These are phyloP conservation scores for Dermolepida albohirtum DNA, from an alignment of 2,888 invertebrate species.

Conservation along the genomic window DNA sequence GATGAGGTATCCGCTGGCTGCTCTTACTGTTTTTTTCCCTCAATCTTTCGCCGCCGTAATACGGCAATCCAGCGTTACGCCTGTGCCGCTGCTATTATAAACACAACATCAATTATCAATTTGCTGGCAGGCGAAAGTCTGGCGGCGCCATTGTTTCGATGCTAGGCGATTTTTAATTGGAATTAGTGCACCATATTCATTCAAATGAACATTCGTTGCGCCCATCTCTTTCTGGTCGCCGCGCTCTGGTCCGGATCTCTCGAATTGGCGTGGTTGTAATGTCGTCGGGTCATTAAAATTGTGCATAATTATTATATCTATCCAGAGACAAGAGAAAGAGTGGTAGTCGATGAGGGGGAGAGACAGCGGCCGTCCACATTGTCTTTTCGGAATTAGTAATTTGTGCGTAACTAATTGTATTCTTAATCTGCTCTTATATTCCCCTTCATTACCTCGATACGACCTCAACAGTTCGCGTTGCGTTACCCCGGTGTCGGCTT, in stretches of 20 bases:
- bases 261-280: conserved; percentile 10
- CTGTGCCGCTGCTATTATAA: conserved; percentile 61
- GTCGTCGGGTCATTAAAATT: conserved; percentile 62
- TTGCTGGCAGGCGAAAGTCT: conserved; percentile 59
- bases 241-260: conserved; percentile 21
- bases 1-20: conserved; percentile 17
- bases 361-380: conserved; percentile 54
- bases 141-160: conserved; percentile 63
- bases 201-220: conserved; percentile 54
- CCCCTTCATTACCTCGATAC: conserved; percentile 55
- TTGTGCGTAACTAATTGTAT: conserved; percentile 65
- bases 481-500: not conserved
- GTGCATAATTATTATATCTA: conserved; percentile 65
- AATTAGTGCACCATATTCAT: conserved; percentile 66
- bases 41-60: conserved; percentile 11
- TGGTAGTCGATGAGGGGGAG: not conserved
- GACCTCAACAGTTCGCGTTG: conserved; percentile 34
- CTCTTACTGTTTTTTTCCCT: conserved; percentile 11
- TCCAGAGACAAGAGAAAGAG: conserved; percentile 42
- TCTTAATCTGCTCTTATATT: conserved; percentile 61
- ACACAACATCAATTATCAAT: conserved; percentile 68
- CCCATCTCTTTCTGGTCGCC: conserved; percentile 11
- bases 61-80: conserved; percentile 12
- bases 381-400: conserved; percentile 64
- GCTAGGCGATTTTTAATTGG: conserved; percentile 65